Evolutionary conservation across 2,113 vertebrate genomes (phyloP).

Genomic region (Nannobrachium achirus): DNA sequence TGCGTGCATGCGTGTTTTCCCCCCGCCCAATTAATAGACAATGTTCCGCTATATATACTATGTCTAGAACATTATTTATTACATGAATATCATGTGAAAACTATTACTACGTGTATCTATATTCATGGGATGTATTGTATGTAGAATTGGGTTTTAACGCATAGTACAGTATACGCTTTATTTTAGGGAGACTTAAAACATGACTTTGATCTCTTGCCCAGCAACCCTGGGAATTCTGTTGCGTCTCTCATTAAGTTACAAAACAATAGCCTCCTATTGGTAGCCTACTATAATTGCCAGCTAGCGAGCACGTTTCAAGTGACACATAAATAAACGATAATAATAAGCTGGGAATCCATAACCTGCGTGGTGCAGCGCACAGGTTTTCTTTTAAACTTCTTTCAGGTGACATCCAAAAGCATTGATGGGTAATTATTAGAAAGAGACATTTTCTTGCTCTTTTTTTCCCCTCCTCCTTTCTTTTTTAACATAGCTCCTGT

Average conservation of each 20-base stretch:
- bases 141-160: constrained; percentile 5
- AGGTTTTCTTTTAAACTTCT: constrained; percentile 49
- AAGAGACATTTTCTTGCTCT: constrained; percentile 33
- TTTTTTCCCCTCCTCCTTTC: not conserved
- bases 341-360: constrained; percentile 22
- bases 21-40: not conserved
- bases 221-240: not conserved
- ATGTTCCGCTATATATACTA: not conserved
- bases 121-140: not conserved
- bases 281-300: constrained; percentile 18
- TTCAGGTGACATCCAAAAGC: constrained; percentile 66
- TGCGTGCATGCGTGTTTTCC: too few species aligned
- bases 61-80: not conserved
- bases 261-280: not conserved
- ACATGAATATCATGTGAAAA: not conserved
- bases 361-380: constrained; percentile 8
- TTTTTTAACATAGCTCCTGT: constrained; percentile 61
- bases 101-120: not conserved
- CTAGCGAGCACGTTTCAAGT: constrained; percentile 13
- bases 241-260: not conserved
- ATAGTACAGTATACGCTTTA: not conserved
- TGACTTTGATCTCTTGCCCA: constrained; percentile 1
- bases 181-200: not conserved
- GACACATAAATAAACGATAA: constrained; percentile 9
- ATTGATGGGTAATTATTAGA: constrained; percentile 80